These are phyloP conservation scores for Adineta ricciae DNA, from an alignment of 2,888 invertebrate species.

Conservation along the genomic window DNA sequence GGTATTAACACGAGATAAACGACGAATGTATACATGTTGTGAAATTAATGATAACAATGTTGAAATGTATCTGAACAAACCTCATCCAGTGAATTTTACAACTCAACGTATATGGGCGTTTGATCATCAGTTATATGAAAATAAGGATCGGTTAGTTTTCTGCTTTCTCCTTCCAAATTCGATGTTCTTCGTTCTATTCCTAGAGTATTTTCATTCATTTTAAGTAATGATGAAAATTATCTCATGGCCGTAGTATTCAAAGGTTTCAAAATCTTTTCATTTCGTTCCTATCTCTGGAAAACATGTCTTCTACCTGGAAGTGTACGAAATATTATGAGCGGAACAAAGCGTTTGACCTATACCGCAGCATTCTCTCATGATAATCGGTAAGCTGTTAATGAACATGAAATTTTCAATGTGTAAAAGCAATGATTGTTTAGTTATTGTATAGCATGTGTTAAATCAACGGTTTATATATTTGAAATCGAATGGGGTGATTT, in stretches of 20 bases:
- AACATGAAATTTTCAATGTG: too few relatives aligned
- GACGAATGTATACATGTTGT: constrained; percentile 44
- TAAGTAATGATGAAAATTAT: constrained; percentile 70
- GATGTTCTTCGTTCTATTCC: too few relatives aligned
- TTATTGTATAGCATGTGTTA: constrained; percentile 69
- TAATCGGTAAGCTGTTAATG: constrained; percentile 63
- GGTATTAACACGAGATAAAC: constrained; percentile 40
- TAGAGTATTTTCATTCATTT: constrained; percentile 56
- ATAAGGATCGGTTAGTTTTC: not conserved
- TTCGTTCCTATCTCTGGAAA: constrained; percentile 41
- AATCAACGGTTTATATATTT: constrained; percentile 90
- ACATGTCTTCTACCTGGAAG: constrained; percentile 53
- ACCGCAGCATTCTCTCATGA: constrained; percentile 81
- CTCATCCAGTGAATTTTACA: not conserved
- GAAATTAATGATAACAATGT: constrained; percentile 47
- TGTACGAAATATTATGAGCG: constrained; percentile 77
- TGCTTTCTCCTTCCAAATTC: too few relatives aligned
- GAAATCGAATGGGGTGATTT: constrained; percentile 66
- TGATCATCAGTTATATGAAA: constrained; percentile 11
- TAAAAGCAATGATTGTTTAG: too few relatives aligned
- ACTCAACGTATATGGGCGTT: not conserved
- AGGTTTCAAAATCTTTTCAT: constrained; percentile 50
- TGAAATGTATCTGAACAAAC: constrained; percentile 39
- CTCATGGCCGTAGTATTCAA: constrained; percentile 59
- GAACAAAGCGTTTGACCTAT: constrained; percentile 73